A percentile compares a stretch with the other conserved stretches of the same genome.
These are phyloP conservation scores for Calephelis perditalis DNA, from an alignment of 2,888 invertebrate species.

Conservation along the genomic window DNA sequence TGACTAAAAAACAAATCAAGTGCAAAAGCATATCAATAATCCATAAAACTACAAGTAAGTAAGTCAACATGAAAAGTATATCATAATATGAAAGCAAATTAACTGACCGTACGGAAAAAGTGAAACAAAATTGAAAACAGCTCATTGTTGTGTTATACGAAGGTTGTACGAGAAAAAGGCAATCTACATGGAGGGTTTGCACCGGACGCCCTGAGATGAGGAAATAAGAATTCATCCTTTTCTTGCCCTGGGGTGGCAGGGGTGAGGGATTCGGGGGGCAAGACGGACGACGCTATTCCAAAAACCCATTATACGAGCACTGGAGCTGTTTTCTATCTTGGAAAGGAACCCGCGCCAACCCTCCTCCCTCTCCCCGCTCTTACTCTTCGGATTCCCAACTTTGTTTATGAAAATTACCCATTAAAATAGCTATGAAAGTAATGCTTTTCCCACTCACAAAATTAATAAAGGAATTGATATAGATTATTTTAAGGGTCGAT, in stretches of 20 bases:
- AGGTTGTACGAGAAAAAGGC: slow-evolving; percentile 71
- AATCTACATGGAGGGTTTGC: slow-evolving; percentile 75
- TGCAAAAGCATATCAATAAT: too few relatives aligned
- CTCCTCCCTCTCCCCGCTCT: slow-evolving; percentile 40
- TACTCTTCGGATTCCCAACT: slow-evolving; percentile 67
- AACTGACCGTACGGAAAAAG: slow-evolving; percentile 35
- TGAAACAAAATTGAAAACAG: slow-evolving; percentile 73
- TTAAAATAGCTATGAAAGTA: slow-evolving; percentile 77
- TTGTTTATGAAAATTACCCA: slow-evolving; percentile 78
- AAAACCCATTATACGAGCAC: slow-evolving; percentile 84
- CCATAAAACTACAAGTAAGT: slow-evolving; percentile 4
- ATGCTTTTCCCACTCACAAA: slow-evolving; percentile 73
- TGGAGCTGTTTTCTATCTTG: slow-evolving; percentile 80
- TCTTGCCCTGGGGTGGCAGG: slow-evolving; percentile 57
- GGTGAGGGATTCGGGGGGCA: slow-evolving; percentile 62
- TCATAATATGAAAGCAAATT: slow-evolving; percentile 33
- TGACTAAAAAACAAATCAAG: too few relatives aligned
- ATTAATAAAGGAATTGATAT: slow-evolving; percentile 77
- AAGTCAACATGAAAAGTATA: slow-evolving; percentile 21
- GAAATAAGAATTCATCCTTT: slow-evolving; percentile 79
- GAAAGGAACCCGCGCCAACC: slow-evolving; percentile 59
- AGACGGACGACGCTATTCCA: slow-evolving; percentile 85
- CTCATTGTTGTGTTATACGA: slow-evolving; percentile 75
- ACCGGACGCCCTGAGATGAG: slow-evolving; percentile 74
- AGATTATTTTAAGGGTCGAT: slow-evolving; percentile 42